These are phyloP conservation scores for Coreoperca whiteheadi DNA, from an alignment of 2,113 vertebrate species.

Conservation along the genomic window DNA sequence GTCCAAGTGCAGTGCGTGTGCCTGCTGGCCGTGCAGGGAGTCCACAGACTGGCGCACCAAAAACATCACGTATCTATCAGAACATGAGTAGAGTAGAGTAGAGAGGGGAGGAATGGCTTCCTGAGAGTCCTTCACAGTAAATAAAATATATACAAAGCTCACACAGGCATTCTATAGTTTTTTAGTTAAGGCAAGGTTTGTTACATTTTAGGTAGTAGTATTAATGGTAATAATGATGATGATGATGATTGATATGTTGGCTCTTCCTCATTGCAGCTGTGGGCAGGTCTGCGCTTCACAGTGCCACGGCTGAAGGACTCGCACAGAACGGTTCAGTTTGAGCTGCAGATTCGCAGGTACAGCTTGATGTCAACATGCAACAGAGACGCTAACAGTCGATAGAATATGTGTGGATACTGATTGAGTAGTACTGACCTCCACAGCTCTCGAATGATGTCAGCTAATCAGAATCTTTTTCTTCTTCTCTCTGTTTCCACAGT, in stretches of 20 bases:
- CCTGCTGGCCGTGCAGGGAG: not conserved
- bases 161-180: not conserved
- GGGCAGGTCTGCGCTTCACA: slow-evolving; percentile 91
- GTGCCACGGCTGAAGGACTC: slow-evolving; percentile 88
- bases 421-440: not conserved
- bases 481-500: slow-evolving; percentile 77
- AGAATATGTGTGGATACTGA: not conserved
- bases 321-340: slow-evolving; percentile 89
- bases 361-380: not conserved
- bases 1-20: not conserved
- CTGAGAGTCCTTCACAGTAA: not conserved
- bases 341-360: slow-evolving; percentile 93
- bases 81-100: not conserved
- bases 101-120: not conserved
- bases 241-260: slow-evolving; percentile 13
- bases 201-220: not conserved
- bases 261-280: slow-evolving; percentile 82
- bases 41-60: not conserved
- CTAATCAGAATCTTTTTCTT: slow-evolving; percentile 32
- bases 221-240: not conserved
- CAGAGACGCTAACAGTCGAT: not conserved
- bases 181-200: not conserved
- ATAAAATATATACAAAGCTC: not conserved
- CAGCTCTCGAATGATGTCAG: not conserved
- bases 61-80: not conserved